Evolutionary conservation across 2,113 vertebrate species (phyloP), one percentile per base, ranked within the genome.

Genomic region (Barnardius zonarius): DNA sequence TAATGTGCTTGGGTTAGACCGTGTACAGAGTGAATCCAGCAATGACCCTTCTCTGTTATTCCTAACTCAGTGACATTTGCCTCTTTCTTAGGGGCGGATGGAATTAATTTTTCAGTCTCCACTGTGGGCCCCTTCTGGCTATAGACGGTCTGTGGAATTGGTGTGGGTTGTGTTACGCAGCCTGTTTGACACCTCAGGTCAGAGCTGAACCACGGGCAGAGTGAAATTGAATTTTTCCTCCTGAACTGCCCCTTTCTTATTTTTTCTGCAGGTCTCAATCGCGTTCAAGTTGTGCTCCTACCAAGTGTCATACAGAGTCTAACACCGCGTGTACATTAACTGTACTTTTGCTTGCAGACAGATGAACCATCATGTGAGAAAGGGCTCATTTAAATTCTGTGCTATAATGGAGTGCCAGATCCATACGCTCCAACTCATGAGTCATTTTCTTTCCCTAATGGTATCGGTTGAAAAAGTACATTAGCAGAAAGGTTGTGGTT

Each of bases 81-180:
- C 63, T 72, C 68, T 31, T 91, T 86, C 86, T 91, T 62, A 62
- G 76, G 88, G 39, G 57, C 0, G 0, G n/a, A 22, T 67, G 66
- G 83, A 95, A 96, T 96, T 94, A 96, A 94, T 91, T 94, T 94
- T 90, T 89, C 86, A 82, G 1, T 82, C 49, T 81, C 61, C 46
- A 22, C 87, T 4, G 1, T 49, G 68, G 68, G 61, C 44, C 63
- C 11, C 0, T 91, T 87, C 74, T 95, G 89, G 48, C 57, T 75
- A 20, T 5, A 72, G 24, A 59, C 27, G 51, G 41, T 43, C 51
- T 86, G 44, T 22, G 69, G 86, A 73, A 85, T 68, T 87, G 52
- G 39, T 89, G 43, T 85, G 74, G n/a, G 22, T 68, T 96, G 88
- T 94, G 46, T 91, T 89, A 73, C 9, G 6, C n/a, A 70, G 67